A percentile compares a stretch with the other conserved stretches of the same genome.
phyloP scores from a whole-genome alignment of 2,113 vertebrate genomes.

The Meriones unguiculatus region DNA sequence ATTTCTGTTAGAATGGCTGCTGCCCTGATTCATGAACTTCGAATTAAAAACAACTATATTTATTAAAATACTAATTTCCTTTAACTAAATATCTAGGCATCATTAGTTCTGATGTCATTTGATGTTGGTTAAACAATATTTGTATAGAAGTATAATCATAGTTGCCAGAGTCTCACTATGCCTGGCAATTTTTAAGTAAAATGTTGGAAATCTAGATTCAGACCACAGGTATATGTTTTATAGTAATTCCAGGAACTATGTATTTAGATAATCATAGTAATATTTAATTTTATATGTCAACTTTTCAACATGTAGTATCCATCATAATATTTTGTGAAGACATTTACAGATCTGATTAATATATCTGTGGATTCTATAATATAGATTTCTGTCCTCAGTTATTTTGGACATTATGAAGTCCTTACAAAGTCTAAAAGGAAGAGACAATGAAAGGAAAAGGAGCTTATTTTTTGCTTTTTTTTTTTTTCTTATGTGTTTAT shows the following conservation, averaged over 20 bases:
- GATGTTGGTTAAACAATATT: background rate
- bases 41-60: background rate
- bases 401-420: background rate
- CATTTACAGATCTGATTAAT: background rate
- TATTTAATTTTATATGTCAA: background rate
- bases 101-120: background rate
- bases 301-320: fast-evolving
- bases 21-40: background rate
- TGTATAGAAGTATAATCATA: background rate
- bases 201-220: background rate
- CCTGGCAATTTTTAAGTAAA: background rate
- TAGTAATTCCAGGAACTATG: background rate
- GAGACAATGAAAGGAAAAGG: background rate
- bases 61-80: background rate
- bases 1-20: background rate
- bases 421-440: too few species aligned
- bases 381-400: background rate
- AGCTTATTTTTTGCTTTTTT: background rate
- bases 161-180: background rate
- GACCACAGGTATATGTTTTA: background rate
- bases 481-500: background rate
- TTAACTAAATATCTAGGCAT: background rate
- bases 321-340: background rate
- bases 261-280: background rate
- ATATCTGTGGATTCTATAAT: background rate